Conservation (phyloP, 2,797 vertebrate genomes). For the Picus viridis region DNA sequence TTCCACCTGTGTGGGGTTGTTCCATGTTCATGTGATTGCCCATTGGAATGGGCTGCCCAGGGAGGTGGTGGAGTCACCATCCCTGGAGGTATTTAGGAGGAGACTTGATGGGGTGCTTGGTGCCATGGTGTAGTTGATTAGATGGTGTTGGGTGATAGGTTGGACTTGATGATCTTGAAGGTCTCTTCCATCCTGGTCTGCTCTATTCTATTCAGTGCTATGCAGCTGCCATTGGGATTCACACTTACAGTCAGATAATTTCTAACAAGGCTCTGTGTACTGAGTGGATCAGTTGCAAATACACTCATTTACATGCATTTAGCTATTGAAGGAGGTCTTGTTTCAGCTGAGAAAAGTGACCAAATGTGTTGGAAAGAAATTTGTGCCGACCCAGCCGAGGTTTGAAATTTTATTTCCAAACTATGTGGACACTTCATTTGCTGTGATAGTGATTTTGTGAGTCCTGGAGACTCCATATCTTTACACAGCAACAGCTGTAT, state of each 20-base stretch:
- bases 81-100: too few species aligned
- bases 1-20: background rate
- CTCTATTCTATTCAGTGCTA: too few species aligned
- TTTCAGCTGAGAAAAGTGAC: background rate
- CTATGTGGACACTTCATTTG: background rate
- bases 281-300: background rate
- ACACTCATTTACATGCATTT: background rate
- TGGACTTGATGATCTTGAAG: too few species aligned
- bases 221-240: background rate
- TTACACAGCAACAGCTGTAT: background rate
- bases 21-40: background rate
- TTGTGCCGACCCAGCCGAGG: accelerated
- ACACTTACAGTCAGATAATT: background rate
- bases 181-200: too few species aligned
- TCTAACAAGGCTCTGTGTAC: background rate
- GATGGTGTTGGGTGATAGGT: too few species aligned
- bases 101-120: too few species aligned
- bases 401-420: background rate
- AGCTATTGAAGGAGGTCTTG: background rate
- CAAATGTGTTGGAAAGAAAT: background rate
- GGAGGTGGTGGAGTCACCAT: too few species aligned
- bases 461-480: background rate
- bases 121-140: too few species aligned
- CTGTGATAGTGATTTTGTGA: background rate
- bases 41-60: too few species aligned